These are phyloP conservation scores for Momotus momota DNA, from an alignment of 2,797 vertebrate genomes.

Conservation along the genomic window DNA sequence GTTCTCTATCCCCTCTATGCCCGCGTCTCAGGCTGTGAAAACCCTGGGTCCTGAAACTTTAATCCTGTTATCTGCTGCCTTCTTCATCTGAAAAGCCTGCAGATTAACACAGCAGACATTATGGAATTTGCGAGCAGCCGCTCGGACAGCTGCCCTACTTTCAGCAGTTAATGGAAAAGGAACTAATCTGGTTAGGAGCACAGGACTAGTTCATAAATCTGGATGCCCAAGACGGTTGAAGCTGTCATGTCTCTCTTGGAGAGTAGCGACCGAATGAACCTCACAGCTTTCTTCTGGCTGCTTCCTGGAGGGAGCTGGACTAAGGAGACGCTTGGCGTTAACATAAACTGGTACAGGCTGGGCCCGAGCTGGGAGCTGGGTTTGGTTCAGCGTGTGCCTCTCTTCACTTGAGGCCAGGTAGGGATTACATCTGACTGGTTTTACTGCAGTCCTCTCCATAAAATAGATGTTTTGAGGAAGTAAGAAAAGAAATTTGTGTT, in stretches of 20 bases:
- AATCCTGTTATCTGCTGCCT: constrained; percentile 89
- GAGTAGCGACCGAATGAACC: constrained; percentile 75
- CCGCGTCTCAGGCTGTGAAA: constrained; percentile 73
- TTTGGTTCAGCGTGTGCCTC: not conserved
- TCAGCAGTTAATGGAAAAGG: constrained; percentile 82
- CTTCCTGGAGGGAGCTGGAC: constrained; percentile 78
- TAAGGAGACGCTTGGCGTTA: constrained; percentile 72
- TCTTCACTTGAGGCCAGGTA: not conserved
- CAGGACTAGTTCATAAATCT: constrained; percentile 82
- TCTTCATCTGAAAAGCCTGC: constrained; percentile 75
- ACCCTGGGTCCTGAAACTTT: constrained; percentile 75
- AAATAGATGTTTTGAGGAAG: not conserved
- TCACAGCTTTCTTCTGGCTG: constrained; percentile 76
- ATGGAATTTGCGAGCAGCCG: constrained; percentile 88
- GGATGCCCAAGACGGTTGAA: constrained; percentile 77
- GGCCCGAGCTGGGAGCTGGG: not conserved
- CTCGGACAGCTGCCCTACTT: constrained; percentile 93
- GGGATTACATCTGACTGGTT: not conserved
- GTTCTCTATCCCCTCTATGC: constrained; percentile 56
- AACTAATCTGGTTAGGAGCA: constrained; percentile 90
- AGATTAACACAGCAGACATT: constrained; percentile 87
- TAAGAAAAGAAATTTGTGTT: not conserved
- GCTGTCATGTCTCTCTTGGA: constrained; percentile 80
- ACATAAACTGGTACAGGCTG: not conserved
- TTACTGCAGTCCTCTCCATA: not conserved